These are phyloP conservation scores for Podarcis siculus DNA, from an alignment of 2,797 vertebrate species.

Conservation along the genomic window DNA sequence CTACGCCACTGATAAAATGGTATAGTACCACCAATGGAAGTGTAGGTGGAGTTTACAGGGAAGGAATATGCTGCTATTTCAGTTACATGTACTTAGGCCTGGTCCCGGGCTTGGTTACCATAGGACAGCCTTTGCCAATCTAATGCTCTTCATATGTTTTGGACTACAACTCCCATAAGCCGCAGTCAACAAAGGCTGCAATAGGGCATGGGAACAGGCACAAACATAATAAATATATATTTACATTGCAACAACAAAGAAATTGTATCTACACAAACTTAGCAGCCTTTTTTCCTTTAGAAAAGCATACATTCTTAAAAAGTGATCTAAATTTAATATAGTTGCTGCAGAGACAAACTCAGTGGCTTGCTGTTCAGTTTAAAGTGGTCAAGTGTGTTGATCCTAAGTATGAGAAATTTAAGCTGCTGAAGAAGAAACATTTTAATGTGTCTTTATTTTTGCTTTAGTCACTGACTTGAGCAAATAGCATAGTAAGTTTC, in stretches of 20 bases:
- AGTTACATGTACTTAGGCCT: not conserved
- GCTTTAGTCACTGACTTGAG: slow-evolving; percentile 31
- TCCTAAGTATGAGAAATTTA: slow-evolving; percentile 24
- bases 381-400: slow-evolving; percentile 25
- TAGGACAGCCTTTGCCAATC: too few species aligned
- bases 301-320: not conserved
- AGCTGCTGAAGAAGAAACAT: slow-evolving; percentile 10
- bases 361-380: not conserved
- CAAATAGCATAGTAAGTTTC: slow-evolving; percentile 9
- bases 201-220: not conserved
- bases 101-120: not conserved
- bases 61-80: too few species aligned
- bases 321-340: not conserved
- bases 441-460: slow-evolving; percentile 10
- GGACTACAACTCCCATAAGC: too few species aligned
- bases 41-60: not conserved
- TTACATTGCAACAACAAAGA: not conserved
- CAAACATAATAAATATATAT: not conserved
- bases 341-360: too few species aligned
- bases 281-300: not conserved
- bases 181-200: not conserved
- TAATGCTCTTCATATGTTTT: too few species aligned
- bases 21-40: not conserved
- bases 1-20: too few species aligned
- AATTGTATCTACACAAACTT: not conserved